phyloP scores from a whole-genome alignment of 2,888 invertebrate species.

The Himalopsyche kuldschensis region DNA sequence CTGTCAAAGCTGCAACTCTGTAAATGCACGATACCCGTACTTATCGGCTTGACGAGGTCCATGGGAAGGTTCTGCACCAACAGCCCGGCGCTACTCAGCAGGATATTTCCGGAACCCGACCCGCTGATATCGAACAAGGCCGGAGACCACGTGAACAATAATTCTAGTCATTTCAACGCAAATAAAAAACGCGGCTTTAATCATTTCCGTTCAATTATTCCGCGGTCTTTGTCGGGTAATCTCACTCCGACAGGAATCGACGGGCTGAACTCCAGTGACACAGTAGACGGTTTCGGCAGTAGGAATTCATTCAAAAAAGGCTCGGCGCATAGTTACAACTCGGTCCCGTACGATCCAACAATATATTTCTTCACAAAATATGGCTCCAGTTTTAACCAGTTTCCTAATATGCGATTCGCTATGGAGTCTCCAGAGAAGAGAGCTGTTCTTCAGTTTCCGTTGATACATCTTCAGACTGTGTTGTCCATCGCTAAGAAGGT shows the following conservation, averaged over 20 bases:
- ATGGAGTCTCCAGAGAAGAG: slow-evolving; percentile 69
- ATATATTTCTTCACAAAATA: slow-evolving; percentile 89
- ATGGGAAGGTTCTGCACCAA: slow-evolving; percentile 79
- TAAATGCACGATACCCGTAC: slow-evolving; percentile 80
- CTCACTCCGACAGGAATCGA: slow-evolving; percentile 67
- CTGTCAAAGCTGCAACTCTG: slow-evolving; percentile 76
- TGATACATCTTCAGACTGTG: slow-evolving; percentile 79
- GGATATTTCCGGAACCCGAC: slow-evolving; percentile 80
- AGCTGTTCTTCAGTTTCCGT: slow-evolving; percentile 68
- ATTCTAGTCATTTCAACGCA: slow-evolving; percentile 43
- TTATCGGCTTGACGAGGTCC: slow-evolving; percentile 87
- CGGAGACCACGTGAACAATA: not conserved
- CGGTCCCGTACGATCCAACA: slow-evolving; percentile 76
- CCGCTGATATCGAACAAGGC: slow-evolving; percentile 36
- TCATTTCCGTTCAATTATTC: slow-evolving; percentile 85
- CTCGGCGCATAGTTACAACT: slow-evolving; percentile 58
- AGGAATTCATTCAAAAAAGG: slow-evolving; percentile 45
- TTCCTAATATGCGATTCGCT: slow-evolving; percentile 77
- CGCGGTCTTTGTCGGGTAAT: slow-evolving; percentile 85
- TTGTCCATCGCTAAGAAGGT: slow-evolving; percentile 80
- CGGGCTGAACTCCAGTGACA: slow-evolving; percentile 45
- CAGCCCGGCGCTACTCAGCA: slow-evolving; percentile 79
- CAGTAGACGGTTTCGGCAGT: slow-evolving; percentile 14
- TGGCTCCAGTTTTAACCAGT: slow-evolving; percentile 91
- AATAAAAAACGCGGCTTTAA: slow-evolving; percentile 70